Evolutionary conservation across 2,113 vertebrate species (phyloP).

Genomic region (Cettia cetti): DNA sequence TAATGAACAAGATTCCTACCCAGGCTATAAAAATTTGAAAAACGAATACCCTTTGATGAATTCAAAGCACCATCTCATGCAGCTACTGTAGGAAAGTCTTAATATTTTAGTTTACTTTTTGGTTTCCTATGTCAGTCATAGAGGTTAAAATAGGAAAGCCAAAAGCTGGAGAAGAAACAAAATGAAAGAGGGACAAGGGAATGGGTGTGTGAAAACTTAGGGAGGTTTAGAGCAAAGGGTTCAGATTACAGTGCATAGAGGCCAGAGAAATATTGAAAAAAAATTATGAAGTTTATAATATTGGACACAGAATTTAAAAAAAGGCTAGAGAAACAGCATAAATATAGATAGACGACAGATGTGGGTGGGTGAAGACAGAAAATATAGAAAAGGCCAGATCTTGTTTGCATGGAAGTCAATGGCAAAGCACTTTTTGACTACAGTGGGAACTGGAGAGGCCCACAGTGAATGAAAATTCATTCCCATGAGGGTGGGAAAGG

Average conservation of each 20-base stretch:
- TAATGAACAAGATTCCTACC: slow-evolving; percentile 42
- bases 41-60: slow-evolving; percentile 11
- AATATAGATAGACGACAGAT: slow-evolving; percentile 59
- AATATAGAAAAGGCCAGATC: background rate
- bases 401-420: background rate
- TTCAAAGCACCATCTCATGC: slow-evolving; percentile 7
- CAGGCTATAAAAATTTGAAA: slow-evolving; percentile 52
- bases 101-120: slow-evolving; percentile 1
- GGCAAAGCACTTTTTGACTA: background rate
- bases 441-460: background rate
- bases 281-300: slow-evolving; percentile 46
- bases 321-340: background rate
- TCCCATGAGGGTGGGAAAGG: background rate
- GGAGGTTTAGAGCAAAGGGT: slow-evolving; percentile 38
- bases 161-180: slow-evolving; percentile 7
- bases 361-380: slow-evolving; percentile 36
- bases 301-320: slow-evolving; percentile 49
- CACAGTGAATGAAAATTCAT: slow-evolving; percentile 5
- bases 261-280: slow-evolving; percentile 26
- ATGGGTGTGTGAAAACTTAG: slow-evolving; percentile 50
- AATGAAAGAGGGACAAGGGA: slow-evolving; percentile 22
- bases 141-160: slow-evolving; percentile 6
- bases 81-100: slow-evolving; percentile 43
- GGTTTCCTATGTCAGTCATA: slow-evolving; percentile 13
- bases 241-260: slow-evolving; percentile 39